Evolutionary conservation across 1,140 invertebrate species (phyloP).

Genomic region (Brachionus asplanchnoidis): DNA sequence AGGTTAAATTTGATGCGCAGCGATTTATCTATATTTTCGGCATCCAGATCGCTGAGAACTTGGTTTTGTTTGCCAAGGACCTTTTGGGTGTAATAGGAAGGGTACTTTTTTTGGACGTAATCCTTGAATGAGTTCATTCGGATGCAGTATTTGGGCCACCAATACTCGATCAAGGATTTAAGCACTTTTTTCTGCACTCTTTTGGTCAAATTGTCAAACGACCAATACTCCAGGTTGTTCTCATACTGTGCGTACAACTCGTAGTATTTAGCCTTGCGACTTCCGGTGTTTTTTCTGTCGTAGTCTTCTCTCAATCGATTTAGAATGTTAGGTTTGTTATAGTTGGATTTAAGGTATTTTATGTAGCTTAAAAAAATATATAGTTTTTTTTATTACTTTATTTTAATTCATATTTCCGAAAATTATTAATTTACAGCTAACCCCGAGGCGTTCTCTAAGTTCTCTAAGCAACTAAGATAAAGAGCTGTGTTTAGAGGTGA

Average conservation of each 20-base stretch:
- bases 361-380: slow-evolving; percentile 23
- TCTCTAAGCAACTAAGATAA: not conserved
- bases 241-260: slow-evolving; percentile 30
- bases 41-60: slow-evolving; percentile 3
- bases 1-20: not conserved
- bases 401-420: not conserved
- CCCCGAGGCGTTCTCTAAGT: not conserved
- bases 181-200: slow-evolving; percentile 22
- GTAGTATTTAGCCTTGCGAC: slow-evolving; percentile 8
- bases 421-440: not conserved
- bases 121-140: slow-evolving; percentile 10
- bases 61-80: not conserved
- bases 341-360: not conserved
- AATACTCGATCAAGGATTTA: not conserved
- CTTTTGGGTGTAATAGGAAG: not conserved
- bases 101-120: slow-evolving; percentile 32
- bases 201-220: not conserved
- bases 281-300: slow-evolving; percentile 2
- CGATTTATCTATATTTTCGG: slow-evolving; percentile 34
- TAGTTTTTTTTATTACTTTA: not conserved
- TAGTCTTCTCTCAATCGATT: not conserved
- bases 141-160: slow-evolving; percentile 40
- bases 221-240: slow-evolving; percentile 28
- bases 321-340: slow-evolving; percentile 15
- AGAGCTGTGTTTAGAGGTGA: not conserved